Conservation (phyloP, 2,888 invertebrate species). For the Schizaphis graminum region DNA sequence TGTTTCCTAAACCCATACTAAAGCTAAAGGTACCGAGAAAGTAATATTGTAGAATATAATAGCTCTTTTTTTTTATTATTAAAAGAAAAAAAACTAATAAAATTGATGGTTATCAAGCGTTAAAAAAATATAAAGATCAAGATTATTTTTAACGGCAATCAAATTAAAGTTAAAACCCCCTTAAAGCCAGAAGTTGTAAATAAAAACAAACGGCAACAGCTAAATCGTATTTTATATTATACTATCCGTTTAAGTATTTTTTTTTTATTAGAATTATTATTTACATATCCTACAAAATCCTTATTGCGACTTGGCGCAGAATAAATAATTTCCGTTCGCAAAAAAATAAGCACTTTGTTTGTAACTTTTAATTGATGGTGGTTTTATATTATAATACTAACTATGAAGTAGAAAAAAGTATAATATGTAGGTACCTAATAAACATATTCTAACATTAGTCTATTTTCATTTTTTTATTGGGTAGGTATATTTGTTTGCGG, state of each 20-base stretch:
- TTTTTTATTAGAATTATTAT: not conserved
- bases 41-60: constrained; percentile 1
- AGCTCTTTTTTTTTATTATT: constrained; percentile 35
- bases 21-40: constrained; percentile 8
- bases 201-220: constrained; percentile 43
- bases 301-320: not conserved
- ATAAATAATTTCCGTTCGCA: not conserved
- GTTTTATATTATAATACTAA: not conserved
- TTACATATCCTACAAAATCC: not conserved
- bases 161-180: constrained; percentile 42
- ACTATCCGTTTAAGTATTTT: not conserved
- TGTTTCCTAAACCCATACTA: not conserved
- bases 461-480: not conserved
- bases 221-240: not conserved
- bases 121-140: constrained; percentile 49
- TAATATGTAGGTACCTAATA: not conserved
- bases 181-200: constrained; percentile 44
- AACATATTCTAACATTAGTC: not conserved
- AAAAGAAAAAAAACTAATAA: constrained; percentile 50
- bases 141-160: constrained; percentile 46
- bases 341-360: not conserved
- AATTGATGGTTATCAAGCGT: constrained; percentile 38
- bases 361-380: not conserved
- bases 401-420: not conserved
- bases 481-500: not conserved